Evolutionary conservation across 2,888 invertebrate species (phyloP), one percentile per base, ranked within the genome.

Genomic region (Acleris holmiana): DNA sequence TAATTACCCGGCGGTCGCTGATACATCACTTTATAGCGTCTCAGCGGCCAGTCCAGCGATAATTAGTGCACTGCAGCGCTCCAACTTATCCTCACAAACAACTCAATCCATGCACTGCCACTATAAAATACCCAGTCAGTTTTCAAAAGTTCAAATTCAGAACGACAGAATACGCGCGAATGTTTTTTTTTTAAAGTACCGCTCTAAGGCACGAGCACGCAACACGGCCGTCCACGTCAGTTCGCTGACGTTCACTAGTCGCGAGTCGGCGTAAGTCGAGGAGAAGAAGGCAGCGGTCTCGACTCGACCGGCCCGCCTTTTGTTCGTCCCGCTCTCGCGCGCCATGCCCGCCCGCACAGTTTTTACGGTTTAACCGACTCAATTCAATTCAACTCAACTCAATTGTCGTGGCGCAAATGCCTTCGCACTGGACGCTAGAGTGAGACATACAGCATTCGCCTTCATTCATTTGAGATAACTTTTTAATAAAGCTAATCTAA

Each of bases 311-410:
- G 83, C 92, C 88, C 91, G 91, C 91, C 92, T 91, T 91, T 89
- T 90, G 84, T 89, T 85, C 86, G 86, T 92, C 92, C 89, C 91
- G 83, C 85, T 92, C 91, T 85, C 84, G 82, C 91, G 86, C 83
- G 78, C 85, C 81, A 85, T 85, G 75, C 88, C 89, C 91, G 84
- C 90, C 89, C 86, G 89, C 74, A 88, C 86, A 88, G 88, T 92
- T 92, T 92, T 92, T 91, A 91, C 91, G 82, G 85, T 90, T 91
- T 87, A 87, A 87, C 91, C 91, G 84, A 91, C 91, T 91, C 91
- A 91, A 92, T 91, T 90, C 89, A 91, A 92, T 91, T 91, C 91
- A 91, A 92, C 90, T 91, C 91, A 91, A 91, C 91, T 91, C 91
- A 91, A 91, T 91, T 91, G 90, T 91, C 91, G 89, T 90, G 81